A percentile compares a stretch with the other conserved stretches of the same genome.
Evolutionary conservation across 2,797 vertebrate genomes (phyloP).

Genomic region (Gallirallus australis): DNA sequence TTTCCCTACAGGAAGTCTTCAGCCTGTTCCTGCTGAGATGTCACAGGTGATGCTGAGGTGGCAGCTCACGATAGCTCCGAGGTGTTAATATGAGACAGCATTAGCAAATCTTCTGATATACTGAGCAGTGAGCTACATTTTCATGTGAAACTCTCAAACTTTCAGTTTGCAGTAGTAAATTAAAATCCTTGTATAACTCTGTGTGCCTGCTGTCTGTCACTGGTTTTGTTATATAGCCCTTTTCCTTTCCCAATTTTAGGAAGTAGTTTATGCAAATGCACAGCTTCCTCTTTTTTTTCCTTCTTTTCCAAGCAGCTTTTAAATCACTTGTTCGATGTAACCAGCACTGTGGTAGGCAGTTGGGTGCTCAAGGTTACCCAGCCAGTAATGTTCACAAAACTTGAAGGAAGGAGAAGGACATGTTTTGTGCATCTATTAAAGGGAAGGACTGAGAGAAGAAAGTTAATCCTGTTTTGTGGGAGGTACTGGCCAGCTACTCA

Average conservation of each 20-base stretch:
- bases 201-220: not conserved
- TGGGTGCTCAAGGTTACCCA: not conserved
- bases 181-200: not conserved
- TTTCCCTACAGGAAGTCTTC: conserved; percentile 9
- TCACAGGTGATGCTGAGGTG: not conserved
- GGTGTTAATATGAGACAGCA: not conserved
- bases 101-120: not conserved
- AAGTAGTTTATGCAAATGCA: not conserved
- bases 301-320: not conserved
- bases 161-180: conserved; percentile 3
- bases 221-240: not conserved
- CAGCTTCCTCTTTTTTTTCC: not conserved
- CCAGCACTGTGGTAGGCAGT: not conserved
- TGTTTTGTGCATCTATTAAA: not conserved
- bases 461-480: not conserved
- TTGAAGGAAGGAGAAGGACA: not conserved
- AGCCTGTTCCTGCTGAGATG: not conserved
- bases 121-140: not conserved
- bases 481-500: not conserved
- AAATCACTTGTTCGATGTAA: not conserved
- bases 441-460: not conserved
- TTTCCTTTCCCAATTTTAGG: not conserved
- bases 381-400: not conserved
- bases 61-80: not conserved
- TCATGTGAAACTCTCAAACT: conserved; percentile 15